Base-by-base conservation (phyloP, 1,140 invertebrate genomes). In the Drosophila cardini region DNA sequence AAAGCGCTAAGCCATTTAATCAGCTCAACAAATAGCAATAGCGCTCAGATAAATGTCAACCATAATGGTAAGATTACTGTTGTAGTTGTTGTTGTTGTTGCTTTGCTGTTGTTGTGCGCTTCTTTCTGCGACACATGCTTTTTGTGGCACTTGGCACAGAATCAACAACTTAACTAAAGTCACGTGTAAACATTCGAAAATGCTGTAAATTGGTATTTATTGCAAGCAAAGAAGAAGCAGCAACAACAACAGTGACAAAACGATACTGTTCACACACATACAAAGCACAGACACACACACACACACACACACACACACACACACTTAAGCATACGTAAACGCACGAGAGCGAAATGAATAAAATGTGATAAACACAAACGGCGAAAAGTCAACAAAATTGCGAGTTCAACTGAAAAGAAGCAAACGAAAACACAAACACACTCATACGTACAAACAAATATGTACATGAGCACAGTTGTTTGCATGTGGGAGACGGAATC, bases 171-270 rank as follows among this genome's bases (percentile, higher is more conserved):
- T 69, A 73, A 82, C 83, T 73, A 74, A 82, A 83, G 83, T 86
- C 83, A 87, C 83, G 83, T 83, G 84, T 83, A 83, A 79, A 71
- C 46, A 64, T 71, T 64, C 40, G 56, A 83, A 80, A 80, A 82
- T 79, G 76, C 60, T 80, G 83, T 80, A 87, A 87, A 87, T 87
- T 87, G 81, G 83, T 78, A 80, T 79, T 82, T 82, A 86, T 82
- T 82, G 76, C 75, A 61, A 78, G 70, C 52, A 71, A 50, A 13
- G 46, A 68, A 68, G n/a, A 38, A 56, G 46, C 42, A 71, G 42
- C 18, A 34, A 26, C 45, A 56, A 10, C 18, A 55, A 58, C 26
- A 32, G 43, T 56, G 55, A 77, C 34, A 30, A 71, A 61, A 74
- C 43, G 57, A 69, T 53, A 68, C 45, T 60, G 57, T 45, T 32